Evolutionary conservation across 2,113 vertebrate species (phyloP).

Genomic region (Platysternon megacephalum): DNA sequence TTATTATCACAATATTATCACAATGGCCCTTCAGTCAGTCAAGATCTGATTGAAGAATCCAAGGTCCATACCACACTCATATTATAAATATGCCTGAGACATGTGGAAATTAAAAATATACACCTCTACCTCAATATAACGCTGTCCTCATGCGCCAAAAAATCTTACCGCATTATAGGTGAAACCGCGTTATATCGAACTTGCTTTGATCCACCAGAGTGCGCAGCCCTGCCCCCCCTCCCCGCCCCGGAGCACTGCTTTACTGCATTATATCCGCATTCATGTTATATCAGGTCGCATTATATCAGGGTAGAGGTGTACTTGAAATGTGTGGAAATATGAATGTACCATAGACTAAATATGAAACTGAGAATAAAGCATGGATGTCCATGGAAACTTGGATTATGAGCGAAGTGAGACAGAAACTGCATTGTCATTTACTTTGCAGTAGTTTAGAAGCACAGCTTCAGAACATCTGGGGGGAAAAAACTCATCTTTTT

Average conservation of each 20-base stretch:
- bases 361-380: neutral
- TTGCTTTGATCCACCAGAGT: too few relatives aligned
- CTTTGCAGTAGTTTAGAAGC: fast-evolving
- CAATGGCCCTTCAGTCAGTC: neutral
- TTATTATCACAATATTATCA: neutral
- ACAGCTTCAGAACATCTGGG: fast-evolving
- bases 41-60: neutral
- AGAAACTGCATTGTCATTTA: neutral
- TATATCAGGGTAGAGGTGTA: too few relatives aligned
- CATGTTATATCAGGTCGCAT: too few relatives aligned
- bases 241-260: too few relatives aligned
- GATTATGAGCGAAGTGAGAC: neutral
- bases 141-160: too few relatives aligned
- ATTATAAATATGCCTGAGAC: fast-evolving
- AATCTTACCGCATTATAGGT: too few relatives aligned
- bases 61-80: neutral
- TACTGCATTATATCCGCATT: too few relatives aligned
- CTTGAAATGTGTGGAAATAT: neutral
- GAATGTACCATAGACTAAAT: neutral
- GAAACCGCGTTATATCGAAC: too few relatives aligned
- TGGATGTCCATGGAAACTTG: neutral
- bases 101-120: neutral
- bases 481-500: neutral
- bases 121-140: too few relatives aligned
- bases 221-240: too few relatives aligned